Evolutionary conservation across 2,797 vertebrate species (phyloP).

Genomic region (Rhabdomys pumilio): DNA sequence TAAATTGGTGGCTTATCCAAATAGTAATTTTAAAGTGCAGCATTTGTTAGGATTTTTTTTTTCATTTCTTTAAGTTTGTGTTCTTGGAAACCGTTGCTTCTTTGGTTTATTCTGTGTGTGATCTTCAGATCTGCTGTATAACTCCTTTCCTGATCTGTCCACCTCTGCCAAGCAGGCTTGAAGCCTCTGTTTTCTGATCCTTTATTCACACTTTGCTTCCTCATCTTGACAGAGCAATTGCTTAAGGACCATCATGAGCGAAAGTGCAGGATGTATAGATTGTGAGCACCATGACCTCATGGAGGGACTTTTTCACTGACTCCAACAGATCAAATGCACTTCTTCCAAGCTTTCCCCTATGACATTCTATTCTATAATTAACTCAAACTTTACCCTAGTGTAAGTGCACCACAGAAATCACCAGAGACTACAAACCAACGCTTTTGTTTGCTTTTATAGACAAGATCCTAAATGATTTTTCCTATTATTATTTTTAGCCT

Average conservation of each 20-base stretch:
- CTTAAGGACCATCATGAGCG: neutral
- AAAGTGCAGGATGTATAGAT: neutral
- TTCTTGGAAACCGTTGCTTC: neutral
- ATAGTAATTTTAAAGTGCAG: neutral
- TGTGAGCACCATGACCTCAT: neutral
- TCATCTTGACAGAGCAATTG: neutral
- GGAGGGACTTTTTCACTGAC: neutral
- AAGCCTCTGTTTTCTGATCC: neutral
- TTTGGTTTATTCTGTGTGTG: neutral
- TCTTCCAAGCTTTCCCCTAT: neutral
- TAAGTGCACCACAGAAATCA: neutral
- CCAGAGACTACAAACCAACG: neutral
- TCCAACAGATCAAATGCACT: neutral
- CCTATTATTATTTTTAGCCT: neutral
- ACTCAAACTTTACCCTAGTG: neutral
- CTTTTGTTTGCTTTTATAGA: slow-evolving; percentile 18
- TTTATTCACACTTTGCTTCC: neutral
- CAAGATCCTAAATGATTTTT: slow-evolving; percentile 13
- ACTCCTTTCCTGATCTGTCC: neutral
- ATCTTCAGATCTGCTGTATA: neutral
- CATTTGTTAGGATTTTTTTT: neutral
- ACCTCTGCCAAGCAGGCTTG: neutral
- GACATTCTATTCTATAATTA: neutral
- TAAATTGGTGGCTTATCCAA: neutral
- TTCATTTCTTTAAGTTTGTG: neutral